phyloP scores from a whole-genome alignment of 2,113 vertebrate species.

The Anoura caudifer region DNA sequence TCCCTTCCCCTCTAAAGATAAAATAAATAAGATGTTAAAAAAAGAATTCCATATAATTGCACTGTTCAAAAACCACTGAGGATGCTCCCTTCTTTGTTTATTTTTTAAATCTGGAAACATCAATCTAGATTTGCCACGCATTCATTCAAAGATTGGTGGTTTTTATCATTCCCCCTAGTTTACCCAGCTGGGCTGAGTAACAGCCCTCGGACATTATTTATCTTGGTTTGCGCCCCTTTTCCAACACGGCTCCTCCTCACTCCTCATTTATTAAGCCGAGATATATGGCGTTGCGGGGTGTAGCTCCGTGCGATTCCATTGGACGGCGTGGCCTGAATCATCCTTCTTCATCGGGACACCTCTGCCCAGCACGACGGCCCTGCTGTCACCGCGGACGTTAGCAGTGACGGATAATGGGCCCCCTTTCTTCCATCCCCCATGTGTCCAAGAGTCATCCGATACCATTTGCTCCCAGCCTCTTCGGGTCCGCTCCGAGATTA shows the following conservation, averaged over 20 bases:
- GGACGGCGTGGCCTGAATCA: slow-evolving; percentile 5
- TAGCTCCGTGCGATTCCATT: slow-evolving; percentile 2
- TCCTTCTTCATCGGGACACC: slow-evolving; percentile 61
- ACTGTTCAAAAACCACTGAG: neutral
- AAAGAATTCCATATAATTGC: too few relatives aligned
- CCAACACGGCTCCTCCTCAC: slow-evolving; percentile 60
- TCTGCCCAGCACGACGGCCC: neutral
- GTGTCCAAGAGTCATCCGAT: slow-evolving; percentile 28
- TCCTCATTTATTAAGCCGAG: slow-evolving; percentile 46
- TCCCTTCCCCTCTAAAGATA: too few relatives aligned
- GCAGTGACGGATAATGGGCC: neutral
- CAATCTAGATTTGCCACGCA: slow-evolving; percentile 64
- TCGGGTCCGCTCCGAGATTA: neutral
- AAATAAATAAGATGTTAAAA: too few relatives aligned
- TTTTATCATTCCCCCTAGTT: slow-evolving; percentile 71
- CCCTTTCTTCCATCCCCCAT: slow-evolving; percentile 1
- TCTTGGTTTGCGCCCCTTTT: slow-evolving; percentile 77
- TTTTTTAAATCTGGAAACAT: slow-evolving; percentile 35
- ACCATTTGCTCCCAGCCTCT: slow-evolving; percentile 11
- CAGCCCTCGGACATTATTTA: slow-evolving; percentile 66
- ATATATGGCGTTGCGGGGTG: slow-evolving; percentile 59
- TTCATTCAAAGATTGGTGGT: slow-evolving; percentile 28
- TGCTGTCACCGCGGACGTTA: slow-evolving; percentile 7
- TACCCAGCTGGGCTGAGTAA: slow-evolving; percentile 27
- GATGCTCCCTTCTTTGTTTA: neutral